Conservation (phyloP, 2,888 invertebrate species). For the Seira ritae region DNA sequence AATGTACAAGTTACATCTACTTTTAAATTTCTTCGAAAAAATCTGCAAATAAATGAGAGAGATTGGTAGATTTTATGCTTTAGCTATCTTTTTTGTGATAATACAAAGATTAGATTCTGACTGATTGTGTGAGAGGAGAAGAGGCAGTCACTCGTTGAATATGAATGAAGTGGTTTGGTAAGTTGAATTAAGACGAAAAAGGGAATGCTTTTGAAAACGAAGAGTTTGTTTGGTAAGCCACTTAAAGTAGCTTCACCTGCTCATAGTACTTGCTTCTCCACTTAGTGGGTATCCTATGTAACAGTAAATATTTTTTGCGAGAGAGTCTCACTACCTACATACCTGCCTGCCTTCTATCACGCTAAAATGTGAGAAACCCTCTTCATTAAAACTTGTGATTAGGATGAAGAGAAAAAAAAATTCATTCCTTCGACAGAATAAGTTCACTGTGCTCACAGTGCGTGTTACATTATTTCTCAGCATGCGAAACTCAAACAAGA, state of each 20-base stretch:
- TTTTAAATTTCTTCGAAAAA: too few species aligned
- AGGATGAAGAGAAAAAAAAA: background rate
- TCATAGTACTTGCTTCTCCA: background rate
- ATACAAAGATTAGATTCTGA: too few species aligned
- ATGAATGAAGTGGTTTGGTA: conserved; percentile 29
- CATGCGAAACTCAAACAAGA: too few species aligned
- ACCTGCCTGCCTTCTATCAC: background rate
- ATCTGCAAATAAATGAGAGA: background rate
- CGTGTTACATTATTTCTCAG: background rate
- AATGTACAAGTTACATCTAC: too few species aligned
- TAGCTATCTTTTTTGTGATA: too few species aligned
- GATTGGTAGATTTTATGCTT: conserved; percentile 4
- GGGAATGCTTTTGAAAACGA: background rate
- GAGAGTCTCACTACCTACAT: too few species aligned
- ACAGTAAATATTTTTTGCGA: conserved; percentile 12
- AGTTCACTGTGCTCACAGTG: conserved; percentile 16
- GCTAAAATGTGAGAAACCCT: background rate
- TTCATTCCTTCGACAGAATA: background rate
- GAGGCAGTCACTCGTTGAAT: conserved; percentile 13
- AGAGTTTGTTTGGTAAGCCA: background rate
- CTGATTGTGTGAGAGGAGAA: too few species aligned
- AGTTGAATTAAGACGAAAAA: background rate
- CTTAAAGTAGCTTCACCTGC: conserved; percentile 5
- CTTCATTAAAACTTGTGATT: background rate
- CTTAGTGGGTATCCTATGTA: background rate